A percentile compares a stretch with the other conserved stretches of the same genome.
These are phyloP conservation scores for Scolopax bukidnonensis DNA, from an alignment of 2,797 vertebrate species.

Conservation along the genomic window DNA sequence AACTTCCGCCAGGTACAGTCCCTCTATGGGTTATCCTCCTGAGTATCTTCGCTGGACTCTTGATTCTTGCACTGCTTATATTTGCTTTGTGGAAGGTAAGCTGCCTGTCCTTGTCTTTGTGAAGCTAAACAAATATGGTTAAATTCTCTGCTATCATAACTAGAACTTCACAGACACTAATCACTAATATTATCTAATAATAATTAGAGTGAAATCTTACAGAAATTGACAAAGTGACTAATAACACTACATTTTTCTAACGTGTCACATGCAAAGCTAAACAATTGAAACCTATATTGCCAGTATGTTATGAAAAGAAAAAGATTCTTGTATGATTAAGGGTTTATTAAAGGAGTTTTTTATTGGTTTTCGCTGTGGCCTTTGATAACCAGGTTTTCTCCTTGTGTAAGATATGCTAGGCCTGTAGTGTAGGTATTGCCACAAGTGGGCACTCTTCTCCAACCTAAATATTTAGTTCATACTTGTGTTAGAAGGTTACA, in stretches of 20 bases:
- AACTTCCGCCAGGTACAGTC: constrained; percentile 83
- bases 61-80: constrained; percentile 93
- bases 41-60: constrained; percentile 90
- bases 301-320: background rate
- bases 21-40: constrained; percentile 94
- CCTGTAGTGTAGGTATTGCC: background rate
- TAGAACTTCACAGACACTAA: background rate
- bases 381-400: background rate
- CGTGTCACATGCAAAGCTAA: accelerated
- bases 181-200: background rate
- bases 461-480: background rate
- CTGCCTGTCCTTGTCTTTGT: accelerated
- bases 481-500: accelerated
- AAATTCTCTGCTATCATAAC: background rate
- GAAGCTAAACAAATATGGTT: background rate
- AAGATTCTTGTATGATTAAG: accelerated
- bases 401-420: background rate
- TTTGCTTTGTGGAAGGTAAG: constrained; percentile 95
- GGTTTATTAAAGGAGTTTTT: background rate
- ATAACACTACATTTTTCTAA: background rate
- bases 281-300: background rate
- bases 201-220: background rate
- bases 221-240: background rate
- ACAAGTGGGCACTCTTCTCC: constrained; percentile 56
- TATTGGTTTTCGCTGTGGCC: background rate